Evolutionary conservation across 2,797 vertebrate species (phyloP), one percentile per base, ranked within the genome.

Genomic region (Moxostoma hubbsi): DNA sequence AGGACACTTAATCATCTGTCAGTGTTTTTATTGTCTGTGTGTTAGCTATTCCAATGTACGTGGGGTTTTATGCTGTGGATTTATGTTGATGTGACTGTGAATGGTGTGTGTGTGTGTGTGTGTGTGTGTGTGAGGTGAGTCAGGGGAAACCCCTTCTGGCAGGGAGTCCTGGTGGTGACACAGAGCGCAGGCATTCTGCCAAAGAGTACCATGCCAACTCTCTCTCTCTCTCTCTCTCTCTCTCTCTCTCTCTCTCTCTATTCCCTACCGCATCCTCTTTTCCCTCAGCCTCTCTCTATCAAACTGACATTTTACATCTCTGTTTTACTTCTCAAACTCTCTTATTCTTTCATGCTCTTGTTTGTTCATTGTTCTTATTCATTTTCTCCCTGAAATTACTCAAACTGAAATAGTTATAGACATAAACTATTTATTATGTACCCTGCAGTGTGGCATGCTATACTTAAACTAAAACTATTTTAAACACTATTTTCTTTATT

Each of bases 101-200:
- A 66, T 80, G 73, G 43, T 77, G 71, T 63, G 75, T 62, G 71
- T 70, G 85, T 65, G 79, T 70, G 73, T 50, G 36, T 36, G 36
- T 36, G 36, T 36, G 36, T 36, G 36, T 2, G 36, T 4, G 36
- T 81, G 83, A 86, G 84, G 89, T 91, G 86, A 87, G 87, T 91
- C 84, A 88, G 88, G 91, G 93, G 90, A 89, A 93, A 93, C 86
- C 92, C 92, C 92, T 92, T 89, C 90, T 93, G 91, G 92, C 90
- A 91, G 89, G 89, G 90, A 91, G 89, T 92, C 89, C 90, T 91
- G 89, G 85, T 89, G 57, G 71, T 90, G 90, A 91, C 92, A 92
- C 77, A 79, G 87, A 90, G 84, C 88, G 90, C 87, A 86, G 92
- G 92, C 90, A 83, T 80, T 0, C 82, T 86, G 91, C 93, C 93